Percentiles rank a stretch among this genome's conserved stretches.
These are phyloP conservation scores for Sclerurus mexicanus DNA, from an alignment of 2,113 vertebrate genomes.

Conservation along the genomic window DNA sequence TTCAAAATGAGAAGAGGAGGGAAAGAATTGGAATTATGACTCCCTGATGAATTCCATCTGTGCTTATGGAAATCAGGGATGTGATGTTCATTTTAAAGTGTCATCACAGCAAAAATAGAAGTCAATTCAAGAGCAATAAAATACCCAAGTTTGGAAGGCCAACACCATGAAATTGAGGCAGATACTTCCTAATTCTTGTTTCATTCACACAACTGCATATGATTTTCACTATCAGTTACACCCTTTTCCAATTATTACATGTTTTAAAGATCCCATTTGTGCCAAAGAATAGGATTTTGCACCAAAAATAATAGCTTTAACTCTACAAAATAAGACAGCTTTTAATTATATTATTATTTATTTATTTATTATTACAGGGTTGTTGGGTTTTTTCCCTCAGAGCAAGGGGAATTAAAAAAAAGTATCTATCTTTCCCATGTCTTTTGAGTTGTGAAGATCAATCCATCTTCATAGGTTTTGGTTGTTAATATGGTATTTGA, in stretches of 20 bases:
- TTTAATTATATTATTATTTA: not conserved
- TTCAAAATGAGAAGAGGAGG: constrained; percentile 55
- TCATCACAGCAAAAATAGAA: constrained; percentile 19
- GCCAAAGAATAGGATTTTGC: not conserved
- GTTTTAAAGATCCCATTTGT: not conserved
- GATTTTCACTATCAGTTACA: not conserved
- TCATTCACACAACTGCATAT: not conserved
- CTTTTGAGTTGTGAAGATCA: not conserved
- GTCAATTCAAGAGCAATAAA: constrained; percentile 19
- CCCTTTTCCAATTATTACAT: not conserved
- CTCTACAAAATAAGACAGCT: not conserved
- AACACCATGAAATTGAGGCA: not conserved
- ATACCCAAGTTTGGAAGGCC: not conserved
- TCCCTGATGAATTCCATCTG: constrained; percentile 48
- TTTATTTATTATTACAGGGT: no score
- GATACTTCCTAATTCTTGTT: not conserved
- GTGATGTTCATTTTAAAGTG: constrained; percentile 41
- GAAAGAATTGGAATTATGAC: constrained; percentile 38
- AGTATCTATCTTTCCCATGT: not conserved
- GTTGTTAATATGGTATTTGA: not conserved
- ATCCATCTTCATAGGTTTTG: not conserved
- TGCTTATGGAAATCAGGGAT: constrained; percentile 43
- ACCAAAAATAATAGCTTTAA: not conserved
- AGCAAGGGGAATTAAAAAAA: not conserved
- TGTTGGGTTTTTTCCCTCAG: not conserved